These are phyloP conservation scores for Lepisosteus oculatus DNA, from an alignment of 2,113 vertebrate genomes.

Conservation along the genomic window DNA sequence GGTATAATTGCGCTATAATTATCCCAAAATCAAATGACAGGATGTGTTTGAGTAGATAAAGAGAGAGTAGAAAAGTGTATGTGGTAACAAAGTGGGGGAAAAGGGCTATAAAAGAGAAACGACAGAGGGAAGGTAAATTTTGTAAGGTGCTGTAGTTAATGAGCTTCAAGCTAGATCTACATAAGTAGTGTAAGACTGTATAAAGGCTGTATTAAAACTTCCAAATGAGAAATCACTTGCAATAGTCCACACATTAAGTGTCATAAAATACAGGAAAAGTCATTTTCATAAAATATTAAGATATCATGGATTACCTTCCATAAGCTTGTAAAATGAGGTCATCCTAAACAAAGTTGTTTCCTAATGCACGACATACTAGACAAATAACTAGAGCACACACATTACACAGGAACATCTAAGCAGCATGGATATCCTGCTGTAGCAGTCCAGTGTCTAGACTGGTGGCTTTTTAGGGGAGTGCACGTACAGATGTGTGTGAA, in stretches of 20 bases:
- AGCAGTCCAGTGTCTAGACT: neutral
- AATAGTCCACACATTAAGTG: too few relatives aligned
- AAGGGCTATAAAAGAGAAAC: neutral
- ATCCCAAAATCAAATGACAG: constrained; percentile 26
- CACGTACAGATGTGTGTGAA: constrained; percentile 6
- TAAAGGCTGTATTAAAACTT: too few relatives aligned
- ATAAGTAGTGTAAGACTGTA: too few relatives aligned
- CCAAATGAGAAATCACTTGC: too few relatives aligned
- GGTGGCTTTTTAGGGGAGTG: neutral
- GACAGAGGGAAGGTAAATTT: neutral
- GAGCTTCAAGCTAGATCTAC: neutral
- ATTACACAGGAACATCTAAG: neutral
- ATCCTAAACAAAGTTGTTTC: constrained; percentile 14
- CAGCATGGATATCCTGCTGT: constrained; percentile 6
- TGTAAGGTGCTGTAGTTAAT: neutral
- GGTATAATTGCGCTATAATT: constrained; percentile 26
- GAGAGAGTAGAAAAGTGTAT: too few relatives aligned
- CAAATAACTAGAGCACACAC: neutral
- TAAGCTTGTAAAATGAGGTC: neutral
- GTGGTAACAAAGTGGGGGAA: neutral
- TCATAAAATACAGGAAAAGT: too few relatives aligned
- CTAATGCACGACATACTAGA: neutral
- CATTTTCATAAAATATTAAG: too few relatives aligned
- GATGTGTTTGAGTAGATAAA: constrained; percentile 30
- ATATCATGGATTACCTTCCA: too few relatives aligned